These are phyloP conservation scores for Natrix natrix DNA, from an alignment of 2,797 vertebrate genomes.

Conservation along the genomic window DNA sequence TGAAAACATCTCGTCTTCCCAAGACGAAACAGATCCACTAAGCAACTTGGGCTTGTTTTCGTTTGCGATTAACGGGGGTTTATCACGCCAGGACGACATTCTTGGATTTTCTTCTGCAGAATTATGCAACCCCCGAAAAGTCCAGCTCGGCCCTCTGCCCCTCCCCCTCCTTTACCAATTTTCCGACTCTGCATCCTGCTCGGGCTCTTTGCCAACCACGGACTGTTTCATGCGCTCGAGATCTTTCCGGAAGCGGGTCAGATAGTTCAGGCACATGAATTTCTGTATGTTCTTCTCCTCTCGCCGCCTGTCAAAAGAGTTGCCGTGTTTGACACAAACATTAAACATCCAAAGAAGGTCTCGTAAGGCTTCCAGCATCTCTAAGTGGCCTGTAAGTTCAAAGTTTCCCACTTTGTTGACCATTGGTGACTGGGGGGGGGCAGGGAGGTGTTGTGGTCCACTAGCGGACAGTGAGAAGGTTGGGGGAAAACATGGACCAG, in stretches of 20 bases:
- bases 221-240: conserved; percentile 61
- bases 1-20: background rate
- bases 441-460: background rate
- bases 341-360: background rate
- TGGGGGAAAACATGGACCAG: too few relatives aligned
- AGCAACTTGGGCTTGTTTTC: background rate
- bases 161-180: conserved; percentile 52
- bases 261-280: conserved; percentile 55
- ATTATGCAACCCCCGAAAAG: too few relatives aligned
- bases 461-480: too few relatives aligned
- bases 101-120: background rate
- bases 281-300: conserved; percentile 64
- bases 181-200: conserved; percentile 33
- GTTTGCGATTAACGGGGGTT: background rate
- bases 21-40: background rate
- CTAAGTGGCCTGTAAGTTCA: background rate
- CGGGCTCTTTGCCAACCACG: conserved; percentile 8
- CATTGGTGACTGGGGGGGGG: too few relatives aligned
- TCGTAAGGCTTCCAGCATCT: background rate
- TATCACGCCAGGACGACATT: background rate
- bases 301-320: conserved; percentile 59
- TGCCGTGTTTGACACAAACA: background rate
- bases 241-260: conserved; percentile 51
- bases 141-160: background rate
- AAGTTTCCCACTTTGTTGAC: background rate